A percentile compares a stretch with the other conserved stretches of the same genome.
phyloP scores from a whole-genome alignment of 2,888 invertebrate species.

The Hydriomena furcata region DNA sequence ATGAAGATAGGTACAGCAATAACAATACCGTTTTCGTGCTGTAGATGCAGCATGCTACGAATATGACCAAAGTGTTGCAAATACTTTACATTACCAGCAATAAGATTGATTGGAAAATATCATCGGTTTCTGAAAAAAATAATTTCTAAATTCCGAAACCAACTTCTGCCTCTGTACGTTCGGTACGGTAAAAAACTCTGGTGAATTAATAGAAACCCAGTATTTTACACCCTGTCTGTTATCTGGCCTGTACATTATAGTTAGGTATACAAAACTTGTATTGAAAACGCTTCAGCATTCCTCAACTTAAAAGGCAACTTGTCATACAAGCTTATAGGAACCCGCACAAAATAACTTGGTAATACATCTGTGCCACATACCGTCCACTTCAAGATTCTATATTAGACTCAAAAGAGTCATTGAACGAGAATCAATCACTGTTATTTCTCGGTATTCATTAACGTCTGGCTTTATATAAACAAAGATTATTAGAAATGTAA shows the following conservation, averaged over 20 bases:
- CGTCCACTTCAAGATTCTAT: constrained; percentile 26
- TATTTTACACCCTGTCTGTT: constrained; percentile 13
- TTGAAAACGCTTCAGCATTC: constrained; percentile 58
- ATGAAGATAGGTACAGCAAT: too few relatives aligned
- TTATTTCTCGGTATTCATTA: constrained; percentile 27
- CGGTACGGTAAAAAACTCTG: too few relatives aligned
- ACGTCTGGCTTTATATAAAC: constrained; percentile 17
- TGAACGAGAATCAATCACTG: constrained; percentile 19
- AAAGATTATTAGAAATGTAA: constrained; percentile 20
- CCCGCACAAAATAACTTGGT: constrained; percentile 25
- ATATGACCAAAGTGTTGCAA: too few relatives aligned
- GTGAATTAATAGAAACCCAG: too few relatives aligned
- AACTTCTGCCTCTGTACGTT: too few relatives aligned
- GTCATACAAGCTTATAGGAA: constrained; percentile 45
- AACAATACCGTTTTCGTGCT: too few relatives aligned
- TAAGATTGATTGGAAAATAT: too few relatives aligned
- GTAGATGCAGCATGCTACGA: too few relatives aligned
- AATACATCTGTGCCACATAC: constrained; percentile 30
- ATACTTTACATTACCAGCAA: too few relatives aligned
- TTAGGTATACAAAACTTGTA: constrained; percentile 58
- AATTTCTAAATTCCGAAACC: too few relatives aligned
- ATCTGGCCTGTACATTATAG: constrained; percentile 29
- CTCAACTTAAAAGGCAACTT: constrained; percentile 52
- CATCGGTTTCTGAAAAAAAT: too few relatives aligned
- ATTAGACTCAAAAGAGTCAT: constrained; percentile 19